A percentile compares a stretch with the other conserved stretches of the same genome.
phyloP scores from a whole-genome alignment of 2,797 vertebrate genomes.

The Hypotaenidia philippensis region DNA sequence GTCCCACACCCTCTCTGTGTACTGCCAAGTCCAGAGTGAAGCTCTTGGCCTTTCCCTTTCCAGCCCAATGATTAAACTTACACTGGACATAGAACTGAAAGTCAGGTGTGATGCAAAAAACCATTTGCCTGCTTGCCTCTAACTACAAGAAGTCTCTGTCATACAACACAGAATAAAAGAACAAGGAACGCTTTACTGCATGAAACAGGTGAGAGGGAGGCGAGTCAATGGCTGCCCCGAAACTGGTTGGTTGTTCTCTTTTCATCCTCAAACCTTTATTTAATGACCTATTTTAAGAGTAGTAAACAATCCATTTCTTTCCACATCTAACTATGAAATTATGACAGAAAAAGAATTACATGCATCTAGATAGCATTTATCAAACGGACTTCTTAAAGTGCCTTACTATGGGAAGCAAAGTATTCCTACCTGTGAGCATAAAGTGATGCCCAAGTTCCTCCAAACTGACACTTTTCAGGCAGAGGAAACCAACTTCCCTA shows the following conservation, averaged over 20 bases:
- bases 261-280: background rate
- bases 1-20: background rate
- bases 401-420: background rate
- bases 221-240: background rate
- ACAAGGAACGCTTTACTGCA: background rate
- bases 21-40: background rate
- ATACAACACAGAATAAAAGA: background rate
- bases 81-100: background rate
- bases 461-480: background rate
- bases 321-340: background rate
- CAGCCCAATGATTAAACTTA: background rate
- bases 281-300: background rate
- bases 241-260: background rate
- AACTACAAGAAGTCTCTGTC: background rate
- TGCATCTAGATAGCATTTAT: background rate
- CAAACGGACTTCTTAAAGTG: background rate
- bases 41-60: background rate
- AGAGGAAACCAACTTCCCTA: background rate
- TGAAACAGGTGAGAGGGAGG: background rate
- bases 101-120: accelerated
- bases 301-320: background rate
- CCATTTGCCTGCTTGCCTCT: background rate
- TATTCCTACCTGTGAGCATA: background rate
- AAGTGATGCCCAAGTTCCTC: background rate
- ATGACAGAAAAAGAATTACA: slow-evolving; percentile 22